Conservation (phyloP, 2,113 vertebrate genomes). For the Craseonycteris thonglongyai region DNA sequence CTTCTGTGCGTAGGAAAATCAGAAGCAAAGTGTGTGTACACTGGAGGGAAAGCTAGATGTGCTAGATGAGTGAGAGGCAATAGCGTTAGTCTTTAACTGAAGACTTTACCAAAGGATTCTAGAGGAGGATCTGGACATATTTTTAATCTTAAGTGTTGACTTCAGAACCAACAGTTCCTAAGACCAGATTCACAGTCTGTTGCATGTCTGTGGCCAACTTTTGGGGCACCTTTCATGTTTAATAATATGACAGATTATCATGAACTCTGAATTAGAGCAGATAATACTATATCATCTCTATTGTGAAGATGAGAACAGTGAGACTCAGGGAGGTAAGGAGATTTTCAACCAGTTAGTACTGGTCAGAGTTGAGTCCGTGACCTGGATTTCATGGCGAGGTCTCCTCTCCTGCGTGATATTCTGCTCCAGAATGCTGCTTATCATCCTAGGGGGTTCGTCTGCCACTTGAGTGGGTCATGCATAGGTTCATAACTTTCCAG, state of each 20-base stretch:
- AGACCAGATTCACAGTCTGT: no score
- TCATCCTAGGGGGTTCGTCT: neutral
- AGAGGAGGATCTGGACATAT: neutral
- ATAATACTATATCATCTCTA: neutral
- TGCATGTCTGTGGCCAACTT: neutral
- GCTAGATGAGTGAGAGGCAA: neutral
- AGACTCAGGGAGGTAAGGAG: neutral
- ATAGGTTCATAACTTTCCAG: neutral
- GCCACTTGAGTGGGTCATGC: neutral
- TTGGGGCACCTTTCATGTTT: accelerated
- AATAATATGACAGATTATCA: neutral
- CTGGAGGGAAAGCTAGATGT: neutral
- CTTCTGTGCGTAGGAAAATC: neutral
- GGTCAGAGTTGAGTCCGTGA: neutral
- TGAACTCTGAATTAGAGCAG: neutral
- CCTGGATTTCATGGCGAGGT: neutral
- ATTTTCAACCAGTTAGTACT: neutral
- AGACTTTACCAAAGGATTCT: neutral
- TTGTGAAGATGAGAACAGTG: neutral
- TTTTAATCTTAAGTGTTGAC: neutral
- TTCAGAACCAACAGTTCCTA: neutral
- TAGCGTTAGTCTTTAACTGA: neutral
- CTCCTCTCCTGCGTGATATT: neutral
- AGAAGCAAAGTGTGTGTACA: neutral
- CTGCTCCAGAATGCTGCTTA: neutral